Percentiles rank a stretch among this genome's conserved stretches.
Evolutionary conservation across 2,113 vertebrate species (phyloP).

Genomic region (Chaetorhynchus papuensis): DNA sequence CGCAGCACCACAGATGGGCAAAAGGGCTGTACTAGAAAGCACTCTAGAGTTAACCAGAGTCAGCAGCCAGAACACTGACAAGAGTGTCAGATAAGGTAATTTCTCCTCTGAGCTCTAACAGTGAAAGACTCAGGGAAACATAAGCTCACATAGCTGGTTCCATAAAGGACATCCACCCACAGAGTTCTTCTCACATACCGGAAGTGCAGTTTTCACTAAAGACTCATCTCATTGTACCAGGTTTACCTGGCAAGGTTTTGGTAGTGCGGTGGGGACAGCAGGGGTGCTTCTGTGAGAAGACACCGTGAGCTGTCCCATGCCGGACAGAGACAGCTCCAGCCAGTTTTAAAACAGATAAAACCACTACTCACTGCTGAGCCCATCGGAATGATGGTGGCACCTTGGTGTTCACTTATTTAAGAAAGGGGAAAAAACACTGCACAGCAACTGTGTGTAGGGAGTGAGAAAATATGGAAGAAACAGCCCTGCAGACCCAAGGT

Average conservation of each 20-base stretch:
- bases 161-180: background rate
- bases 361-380: background rate
- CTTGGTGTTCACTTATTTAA: background rate
- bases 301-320: background rate
- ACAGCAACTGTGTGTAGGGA: background rate
- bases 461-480: background rate
- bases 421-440: background rate
- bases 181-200: background rate
- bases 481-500: background rate
- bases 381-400: background rate
- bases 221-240: background rate
- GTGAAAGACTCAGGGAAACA: background rate
- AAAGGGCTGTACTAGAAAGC: background rate
- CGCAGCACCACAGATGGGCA: background rate
- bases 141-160: background rate
- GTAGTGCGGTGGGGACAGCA: rapidly evolving
- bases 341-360: background rate
- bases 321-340: background rate
- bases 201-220: background rate
- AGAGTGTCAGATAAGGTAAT: background rate
- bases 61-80: background rate
- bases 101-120: background rate
- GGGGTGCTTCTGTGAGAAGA: background rate
- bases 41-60: background rate
- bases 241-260: background rate